Evolutionary conservation across 2,888 invertebrate species (phyloP), one percentile per base, ranked within the genome.

Genomic region (Microctonus hyperodae): DNA sequence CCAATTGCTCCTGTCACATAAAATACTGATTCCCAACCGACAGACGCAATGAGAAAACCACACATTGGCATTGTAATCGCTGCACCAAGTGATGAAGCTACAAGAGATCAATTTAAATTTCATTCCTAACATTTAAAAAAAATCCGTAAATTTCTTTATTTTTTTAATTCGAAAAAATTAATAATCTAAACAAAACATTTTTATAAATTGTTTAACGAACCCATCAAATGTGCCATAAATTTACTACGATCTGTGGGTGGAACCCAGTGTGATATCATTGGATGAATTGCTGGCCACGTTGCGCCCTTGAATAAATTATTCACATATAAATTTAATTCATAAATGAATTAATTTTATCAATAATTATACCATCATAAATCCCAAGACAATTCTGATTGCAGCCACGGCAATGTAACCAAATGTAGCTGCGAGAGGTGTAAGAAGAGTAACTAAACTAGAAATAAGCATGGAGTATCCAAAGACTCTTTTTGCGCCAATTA

Each of bases 261-360:
- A 68, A 97, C 94, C 97, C 97, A 98, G 71, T 92, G 91, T 7
- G 96, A 94, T 44, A 95, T 95, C 89, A 98, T 91, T 4, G 95
- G 93, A 68, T 95, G 93, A 79, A 97, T 95, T 6, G 96, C 94
- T 0, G 97, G 97, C 92, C 96, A 97, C 9, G 95, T 94, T 13
- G 93, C 95, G 59, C 95, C 93, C 87, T 88, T 75, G 71, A 84
- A 84, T 78, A 23, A 48, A 56, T 1, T 53, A 22, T 53, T 50
- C 3, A 28, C 28, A 28, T 28, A 28, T 5, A 28, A 28, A 28
- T 22, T 61, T 56, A 31, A n/a, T n/a, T 25, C 83, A 35, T 62
- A 1, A 65, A 23, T 22, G 5, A 11, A 55, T 58, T 55, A 25
- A 55, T 23, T 28, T 16, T 48, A n/a, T 9, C 16, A 31, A 48